These are phyloP conservation scores for Cardiocondyla obscurior DNA, from an alignment of 1,140 invertebrate genomes.

Conservation along the genomic window DNA sequence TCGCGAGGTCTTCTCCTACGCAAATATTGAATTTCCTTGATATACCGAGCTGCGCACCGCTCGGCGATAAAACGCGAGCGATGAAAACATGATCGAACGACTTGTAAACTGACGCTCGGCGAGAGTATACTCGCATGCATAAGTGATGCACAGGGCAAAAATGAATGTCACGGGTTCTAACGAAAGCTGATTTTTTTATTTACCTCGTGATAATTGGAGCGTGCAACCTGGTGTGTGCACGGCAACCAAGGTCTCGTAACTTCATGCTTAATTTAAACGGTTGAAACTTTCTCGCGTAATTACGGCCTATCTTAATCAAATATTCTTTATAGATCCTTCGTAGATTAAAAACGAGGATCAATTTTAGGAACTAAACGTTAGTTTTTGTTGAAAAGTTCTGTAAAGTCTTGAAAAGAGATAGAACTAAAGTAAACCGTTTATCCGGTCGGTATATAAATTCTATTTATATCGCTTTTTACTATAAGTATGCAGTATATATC, in stretches of 20 bases:
- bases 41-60: constrained; percentile 37
- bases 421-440: background rate
- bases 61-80: constrained; percentile 45
- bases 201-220: background rate
- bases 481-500: background rate
- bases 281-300: background rate
- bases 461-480: background rate
- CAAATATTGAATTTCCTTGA: constrained; percentile 68
- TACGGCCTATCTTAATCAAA: background rate
- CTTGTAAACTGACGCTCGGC: constrained; percentile 36
- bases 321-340: no score
- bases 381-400: background rate
- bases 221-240: background rate
- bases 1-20: constrained; percentile 59
- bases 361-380: background rate
- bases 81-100: constrained; percentile 59
- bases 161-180: background rate
- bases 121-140: constrained; percentile 11
- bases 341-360: background rate
- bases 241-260: background rate
- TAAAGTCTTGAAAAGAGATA: background rate
- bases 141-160: constrained; percentile 6
- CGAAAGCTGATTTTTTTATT: constrained; percentile 6
- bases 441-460: background rate
- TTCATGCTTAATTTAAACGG: background rate